These are phyloP conservation scores for Drosophila lacteicornis DNA, from an alignment of 1,140 invertebrate genomes.

Conservation along the genomic window DNA sequence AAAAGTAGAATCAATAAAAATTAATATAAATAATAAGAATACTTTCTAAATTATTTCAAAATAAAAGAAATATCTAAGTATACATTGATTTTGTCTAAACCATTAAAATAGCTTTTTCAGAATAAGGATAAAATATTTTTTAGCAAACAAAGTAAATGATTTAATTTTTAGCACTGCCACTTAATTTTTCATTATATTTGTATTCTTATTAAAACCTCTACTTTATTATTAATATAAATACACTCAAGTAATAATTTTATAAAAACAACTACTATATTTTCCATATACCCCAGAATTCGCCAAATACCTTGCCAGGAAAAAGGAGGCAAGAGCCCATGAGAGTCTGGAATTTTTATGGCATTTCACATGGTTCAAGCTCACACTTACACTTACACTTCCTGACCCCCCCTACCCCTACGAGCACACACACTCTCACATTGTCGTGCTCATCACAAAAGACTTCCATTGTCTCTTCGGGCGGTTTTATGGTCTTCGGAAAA, in stretches of 20 bases:
- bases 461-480: slow-evolving; percentile 53
- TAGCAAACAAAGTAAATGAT: too few species aligned
- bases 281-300: background rate
- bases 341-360: slow-evolving; percentile 75
- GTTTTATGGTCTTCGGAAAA: slow-evolving; percentile 13
- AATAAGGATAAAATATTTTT: too few species aligned
- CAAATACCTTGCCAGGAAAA: background rate
- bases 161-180: too few species aligned
- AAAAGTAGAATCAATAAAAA: too few species aligned
- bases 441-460: slow-evolving; percentile 53
- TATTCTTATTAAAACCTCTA: too few species aligned
- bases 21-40: too few species aligned
- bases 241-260: too few species aligned
- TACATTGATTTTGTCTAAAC: background rate
- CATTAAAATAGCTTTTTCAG: too few species aligned
- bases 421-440: background rate
- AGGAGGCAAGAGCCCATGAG: slow-evolving; percentile 9
- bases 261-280: background rate
- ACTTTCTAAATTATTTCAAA: too few species aligned
- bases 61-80: background rate
- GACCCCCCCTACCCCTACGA: slow-evolving; percentile 20
- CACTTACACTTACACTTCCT: slow-evolving; percentile 48
- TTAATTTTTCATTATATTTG: too few species aligned
- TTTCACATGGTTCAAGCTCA: slow-evolving; percentile 63
- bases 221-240: too few species aligned